Percentiles rank a stretch among this genome's conserved stretches.
Evolutionary conservation across 1,140 invertebrate genomes (phyloP).

Genomic region (Goniozus legneri): DNA sequence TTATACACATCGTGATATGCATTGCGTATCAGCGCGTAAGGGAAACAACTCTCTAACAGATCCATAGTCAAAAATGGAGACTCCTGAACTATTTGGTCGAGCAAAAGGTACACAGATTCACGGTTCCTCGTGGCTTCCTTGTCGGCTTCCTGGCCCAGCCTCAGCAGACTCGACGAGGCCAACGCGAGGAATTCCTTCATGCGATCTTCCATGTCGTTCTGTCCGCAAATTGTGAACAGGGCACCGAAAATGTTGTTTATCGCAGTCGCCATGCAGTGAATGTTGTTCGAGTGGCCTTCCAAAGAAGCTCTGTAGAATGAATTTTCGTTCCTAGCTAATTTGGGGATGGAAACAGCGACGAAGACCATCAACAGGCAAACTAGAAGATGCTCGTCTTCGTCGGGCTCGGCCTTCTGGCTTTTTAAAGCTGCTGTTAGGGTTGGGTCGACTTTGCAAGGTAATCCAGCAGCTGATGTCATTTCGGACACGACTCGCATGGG

Average conservation of each 20-base stretch:
- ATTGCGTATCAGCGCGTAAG: constrained; percentile 93
- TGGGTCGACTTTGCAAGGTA: constrained; percentile 91
- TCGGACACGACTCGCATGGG: constrained; percentile 91
- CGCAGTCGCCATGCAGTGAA: constrained; percentile 93
- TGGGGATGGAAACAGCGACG: constrained; percentile 95
- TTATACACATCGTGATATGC: constrained; percentile 95
- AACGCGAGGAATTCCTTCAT: constrained; percentile 98
- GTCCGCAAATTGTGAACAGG: constrained; percentile 91
- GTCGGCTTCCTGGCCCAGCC: constrained; percentile 92
- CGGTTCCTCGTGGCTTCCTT: constrained; percentile 91
- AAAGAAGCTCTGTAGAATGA: constrained; percentile 88
- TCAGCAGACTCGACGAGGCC: constrained; percentile 90
- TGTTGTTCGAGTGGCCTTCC: constrained; percentile 96
- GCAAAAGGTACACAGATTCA: constrained; percentile 92
- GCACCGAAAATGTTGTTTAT: constrained; percentile 97
- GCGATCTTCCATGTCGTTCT: constrained; percentile 93
- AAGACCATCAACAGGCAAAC: constrained; percentile 98
- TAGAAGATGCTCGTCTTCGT: constrained; percentile 90
- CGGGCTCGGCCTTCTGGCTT: constrained; percentile 80
- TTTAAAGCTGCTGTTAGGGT: constrained; percentile 84
- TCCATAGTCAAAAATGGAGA: constrained; percentile 98
- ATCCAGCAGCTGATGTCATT: constrained; percentile 93
- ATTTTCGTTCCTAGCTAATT: constrained; percentile 86
- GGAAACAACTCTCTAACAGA: constrained; percentile 95
- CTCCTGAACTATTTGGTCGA: constrained; percentile 96